Evolutionary conservation across 1,140 invertebrate species (phyloP), one percentile per base, ranked within the genome.

Genomic region (Lasioglossum albipes): DNA sequence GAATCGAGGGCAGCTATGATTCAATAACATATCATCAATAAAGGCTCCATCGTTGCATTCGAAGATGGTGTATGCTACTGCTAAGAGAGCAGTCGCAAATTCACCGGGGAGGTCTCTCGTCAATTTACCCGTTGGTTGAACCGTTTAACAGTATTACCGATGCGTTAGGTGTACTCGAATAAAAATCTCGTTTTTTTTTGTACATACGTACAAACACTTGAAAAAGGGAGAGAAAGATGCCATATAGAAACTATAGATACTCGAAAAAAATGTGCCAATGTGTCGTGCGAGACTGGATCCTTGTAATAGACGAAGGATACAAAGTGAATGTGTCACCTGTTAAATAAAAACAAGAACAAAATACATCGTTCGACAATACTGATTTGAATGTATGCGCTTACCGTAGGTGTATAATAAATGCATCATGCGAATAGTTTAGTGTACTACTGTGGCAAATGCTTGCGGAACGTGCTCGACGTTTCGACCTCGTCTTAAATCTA

Each of bases 351-450:
- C 31, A 61, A 69, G 45, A 54, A 54, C 13, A 54, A 18, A 18
- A 54, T 18, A 20, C 52, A 20, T 54, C 52, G 49, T n/a, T 77
- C 22, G 31, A 49, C 20, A 27, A 16, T 71, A 77, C 41, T 57
- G 67, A 77, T 31, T 36, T 49, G 72, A 66, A 81, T 86, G 84
- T 87, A 74, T 86, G 81, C 62, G 66, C 80, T 36, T 74, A 20
- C 65, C 10, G 2, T 86, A 85, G 68, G 18, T 52, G 18, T 52
- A 22, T 83, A 86, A 71, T 74, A 64, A 69, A 67, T 57, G 79
- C 61, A 65, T 31, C 68, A 36, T 77, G 70, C 59, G 36, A 36
- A 5, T 83, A 83, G 2, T 54, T 67, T 79, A 83, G 66, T 49
- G 13, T 74, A 77, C 10, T 62, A 42, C 10, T 65, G 65, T 84